A percentile compares a stretch with the other conserved stretches of the same genome.
Evolutionary conservation across 1,140 invertebrate genomes (phyloP).

Genomic region (Trissolcus basalis): DNA sequence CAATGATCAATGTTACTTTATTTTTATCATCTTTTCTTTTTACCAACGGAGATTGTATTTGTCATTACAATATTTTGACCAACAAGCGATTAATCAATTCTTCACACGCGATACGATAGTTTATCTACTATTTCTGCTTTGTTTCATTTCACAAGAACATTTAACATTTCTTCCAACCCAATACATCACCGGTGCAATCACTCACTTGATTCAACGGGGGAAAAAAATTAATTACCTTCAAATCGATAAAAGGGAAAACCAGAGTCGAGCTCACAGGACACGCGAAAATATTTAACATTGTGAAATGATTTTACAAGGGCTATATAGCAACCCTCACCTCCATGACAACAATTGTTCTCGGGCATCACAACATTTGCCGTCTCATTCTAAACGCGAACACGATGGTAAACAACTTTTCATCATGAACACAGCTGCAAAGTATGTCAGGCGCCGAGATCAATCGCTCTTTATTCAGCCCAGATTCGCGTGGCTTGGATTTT

Average conservation of each 20-base stretch:
- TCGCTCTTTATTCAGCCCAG: conserved; percentile 2
- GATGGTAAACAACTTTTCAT: conserved; percentile 16
- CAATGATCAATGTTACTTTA: conserved; percentile 3
- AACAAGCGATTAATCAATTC: no score
- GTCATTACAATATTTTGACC: no score
- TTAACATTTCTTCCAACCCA: background rate
- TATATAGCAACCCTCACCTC: conserved; percentile 1
- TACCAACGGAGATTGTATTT: no score
- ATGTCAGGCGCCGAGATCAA: conserved; percentile 14
- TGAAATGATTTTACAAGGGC: background rate
- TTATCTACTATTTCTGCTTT: no score
- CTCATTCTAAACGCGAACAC: conserved; percentile 1
- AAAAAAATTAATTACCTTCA: background rate
- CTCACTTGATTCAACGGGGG: background rate
- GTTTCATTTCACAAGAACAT: no score
- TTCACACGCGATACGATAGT: no score
- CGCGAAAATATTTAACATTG: background rate
- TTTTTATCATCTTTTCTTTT: background rate
- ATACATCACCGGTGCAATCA: conserved; percentile 1
- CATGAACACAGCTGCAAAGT: conserved; percentile 9
- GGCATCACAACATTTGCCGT: conserved; percentile 11
- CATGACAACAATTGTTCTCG: conserved; percentile 21
- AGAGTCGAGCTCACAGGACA: background rate
- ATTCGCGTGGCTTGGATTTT: background rate
- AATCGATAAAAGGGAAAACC: background rate